Conservation (phyloP, 1,140 invertebrate genomes). For the Ganaspis sp. region DNA sequence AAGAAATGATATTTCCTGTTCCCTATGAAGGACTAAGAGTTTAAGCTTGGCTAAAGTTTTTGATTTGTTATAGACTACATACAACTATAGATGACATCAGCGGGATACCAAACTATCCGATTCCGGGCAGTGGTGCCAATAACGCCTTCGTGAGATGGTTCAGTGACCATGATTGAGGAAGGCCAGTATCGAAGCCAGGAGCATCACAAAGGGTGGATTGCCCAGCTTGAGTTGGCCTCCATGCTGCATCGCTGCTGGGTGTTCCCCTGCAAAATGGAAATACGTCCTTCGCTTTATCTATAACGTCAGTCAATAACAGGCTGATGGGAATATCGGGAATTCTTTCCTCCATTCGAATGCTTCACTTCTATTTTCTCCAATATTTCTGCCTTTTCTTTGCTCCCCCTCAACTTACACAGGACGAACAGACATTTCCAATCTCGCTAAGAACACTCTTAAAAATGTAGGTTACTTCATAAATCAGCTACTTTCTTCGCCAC, state of each 20-base stretch:
- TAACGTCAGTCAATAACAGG: slow-evolving; percentile 36
- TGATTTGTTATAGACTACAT: neutral
- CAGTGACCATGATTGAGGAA: slow-evolving; percentile 72
- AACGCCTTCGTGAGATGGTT: slow-evolving; percentile 33
- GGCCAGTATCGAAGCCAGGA: slow-evolving; percentile 71
- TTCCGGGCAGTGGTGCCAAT: neutral
- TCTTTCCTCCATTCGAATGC: slow-evolving; percentile 29
- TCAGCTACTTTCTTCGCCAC: slow-evolving; percentile 3
- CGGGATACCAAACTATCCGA: neutral
- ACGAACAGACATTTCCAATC: slow-evolving; percentile 13
- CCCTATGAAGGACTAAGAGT: neutral
- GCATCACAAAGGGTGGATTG: slow-evolving; percentile 74
- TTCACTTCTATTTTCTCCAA: slow-evolving; percentile 20
- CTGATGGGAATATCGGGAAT: slow-evolving; percentile 35
- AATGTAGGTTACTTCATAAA: slow-evolving; percentile 10
- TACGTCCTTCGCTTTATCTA: slow-evolving; percentile 32
- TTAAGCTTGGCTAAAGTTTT: neutral
- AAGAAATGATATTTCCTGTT: neutral
- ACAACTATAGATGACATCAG: neutral
- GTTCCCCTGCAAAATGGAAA: slow-evolving; percentile 81
- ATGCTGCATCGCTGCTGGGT: slow-evolving; percentile 90
- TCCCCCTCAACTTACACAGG: neutral
- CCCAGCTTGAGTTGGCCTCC: slow-evolving; percentile 78
- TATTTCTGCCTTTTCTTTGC: neutral
- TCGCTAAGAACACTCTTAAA: neutral